Evolutionary conservation across 2,888 invertebrate species (phyloP).

Genomic region (Protophormia terraenovae): DNA sequence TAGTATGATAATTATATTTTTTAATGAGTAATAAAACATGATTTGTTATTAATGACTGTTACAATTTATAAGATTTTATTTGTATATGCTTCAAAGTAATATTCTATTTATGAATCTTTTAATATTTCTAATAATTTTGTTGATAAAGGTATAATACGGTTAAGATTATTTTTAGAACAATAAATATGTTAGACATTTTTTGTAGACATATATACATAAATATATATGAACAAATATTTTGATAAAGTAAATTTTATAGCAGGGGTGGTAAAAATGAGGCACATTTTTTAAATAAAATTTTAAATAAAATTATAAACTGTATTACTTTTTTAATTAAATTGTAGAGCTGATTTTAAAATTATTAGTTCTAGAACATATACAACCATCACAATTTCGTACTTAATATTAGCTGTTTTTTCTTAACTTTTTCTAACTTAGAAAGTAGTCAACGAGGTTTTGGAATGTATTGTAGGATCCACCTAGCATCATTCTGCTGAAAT

Average conservation of each 20-base stretch:
- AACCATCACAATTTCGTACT: too few relatives aligned
- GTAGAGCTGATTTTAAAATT: too few relatives aligned
- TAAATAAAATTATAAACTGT: too few relatives aligned
- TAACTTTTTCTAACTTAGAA: too few relatives aligned
- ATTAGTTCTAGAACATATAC: too few relatives aligned
- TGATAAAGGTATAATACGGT: neutral
- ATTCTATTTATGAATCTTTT: neutral
- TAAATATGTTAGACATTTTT: neutral
- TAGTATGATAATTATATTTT: neutral
- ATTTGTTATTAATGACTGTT: neutral
- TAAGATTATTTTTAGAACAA: neutral
- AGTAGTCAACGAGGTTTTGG: too few relatives aligned
- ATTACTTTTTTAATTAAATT: too few relatives aligned
- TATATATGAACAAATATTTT: neutral
- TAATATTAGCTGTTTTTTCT: too few relatives aligned
- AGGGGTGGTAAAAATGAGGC: neutral
- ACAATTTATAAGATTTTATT: too few relatives aligned
- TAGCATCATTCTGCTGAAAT: too few relatives aligned
- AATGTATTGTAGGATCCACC: too few relatives aligned
- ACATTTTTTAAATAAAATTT: neutral
- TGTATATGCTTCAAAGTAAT: too few relatives aligned
- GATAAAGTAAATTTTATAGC: neutral
- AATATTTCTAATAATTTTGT: neutral
- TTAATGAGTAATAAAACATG: neutral
- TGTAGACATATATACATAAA: neutral